These are phyloP conservation scores for Salticus scenicus DNA, from an alignment of 2,888 invertebrate genomes.

Conservation along the genomic window DNA sequence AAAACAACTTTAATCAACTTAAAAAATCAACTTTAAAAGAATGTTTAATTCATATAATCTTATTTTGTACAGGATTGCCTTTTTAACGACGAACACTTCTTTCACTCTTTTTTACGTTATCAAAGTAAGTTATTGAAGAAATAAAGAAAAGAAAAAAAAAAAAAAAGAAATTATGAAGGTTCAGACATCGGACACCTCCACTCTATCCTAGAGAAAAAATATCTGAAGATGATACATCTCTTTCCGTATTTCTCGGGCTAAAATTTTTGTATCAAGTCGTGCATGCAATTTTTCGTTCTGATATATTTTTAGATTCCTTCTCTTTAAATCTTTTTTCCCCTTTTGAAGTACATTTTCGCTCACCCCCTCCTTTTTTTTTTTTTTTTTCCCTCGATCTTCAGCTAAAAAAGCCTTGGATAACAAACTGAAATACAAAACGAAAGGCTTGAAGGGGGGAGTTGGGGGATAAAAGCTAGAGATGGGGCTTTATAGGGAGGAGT, in stretches of 20 bases:
- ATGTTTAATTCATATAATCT: slow-evolving; percentile 62
- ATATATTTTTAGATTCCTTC: slow-evolving; percentile 25
- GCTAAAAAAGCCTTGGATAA: slow-evolving; percentile 62
- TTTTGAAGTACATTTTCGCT: slow-evolving; percentile 37
- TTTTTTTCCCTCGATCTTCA: slow-evolving; percentile 29
- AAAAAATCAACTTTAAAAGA: neutral
- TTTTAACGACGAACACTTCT: neutral
- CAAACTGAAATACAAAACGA: slow-evolving; percentile 59
- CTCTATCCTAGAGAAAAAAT: neutral
- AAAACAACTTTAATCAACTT: neutral
- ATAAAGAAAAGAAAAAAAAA: neutral
- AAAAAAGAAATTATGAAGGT: too few species aligned
- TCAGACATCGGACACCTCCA: neutral
- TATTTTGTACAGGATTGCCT: slow-evolving; percentile 31
- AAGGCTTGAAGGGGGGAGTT: slow-evolving; percentile 22
- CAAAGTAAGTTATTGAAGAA: neutral
- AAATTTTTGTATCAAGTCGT: slow-evolving; percentile 66
- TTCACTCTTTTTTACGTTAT: neutral
- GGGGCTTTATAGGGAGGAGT: neutral
- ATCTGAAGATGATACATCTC: slow-evolving; percentile 69
- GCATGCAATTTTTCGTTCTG: slow-evolving; percentile 66
- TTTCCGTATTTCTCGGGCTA: slow-evolving; percentile 50
- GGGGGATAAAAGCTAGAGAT: neutral
- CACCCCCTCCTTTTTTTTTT: slow-evolving; percentile 27
- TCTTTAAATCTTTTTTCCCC: neutral